Conservation (phyloP, 1,140 invertebrate species). For the Metaphire vulgaris region DNA sequence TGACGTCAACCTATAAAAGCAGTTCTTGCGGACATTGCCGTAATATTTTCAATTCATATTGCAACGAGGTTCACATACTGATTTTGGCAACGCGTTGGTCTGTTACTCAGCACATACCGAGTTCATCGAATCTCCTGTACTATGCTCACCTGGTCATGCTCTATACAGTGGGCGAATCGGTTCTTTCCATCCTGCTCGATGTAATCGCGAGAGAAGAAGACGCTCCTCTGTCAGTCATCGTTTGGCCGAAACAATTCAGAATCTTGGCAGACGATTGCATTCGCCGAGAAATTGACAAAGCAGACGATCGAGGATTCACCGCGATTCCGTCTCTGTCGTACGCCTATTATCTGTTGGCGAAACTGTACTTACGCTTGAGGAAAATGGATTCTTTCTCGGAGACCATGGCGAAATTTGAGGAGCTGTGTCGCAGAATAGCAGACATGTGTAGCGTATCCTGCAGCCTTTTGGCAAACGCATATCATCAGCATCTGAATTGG, state of each 20-base stretch:
- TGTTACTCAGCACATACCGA: neutral
- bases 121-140: neutral
- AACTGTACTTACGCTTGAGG: neutral
- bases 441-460: neutral
- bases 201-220: neutral
- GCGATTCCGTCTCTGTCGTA: neutral
- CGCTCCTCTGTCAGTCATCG: neutral
- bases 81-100: neutral
- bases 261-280: neutral
- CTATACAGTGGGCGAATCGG: neutral
- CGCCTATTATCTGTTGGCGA: neutral
- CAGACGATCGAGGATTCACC: neutral
- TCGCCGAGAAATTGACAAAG: neutral
- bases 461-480: neutral
- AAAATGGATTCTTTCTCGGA: neutral
- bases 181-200: neutral
- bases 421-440: neutral
- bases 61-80: neutral
- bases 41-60: neutral
- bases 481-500: no score
- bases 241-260: neutral
- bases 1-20: neutral
- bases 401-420: neutral
- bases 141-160: neutral
- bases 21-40: neutral